Conservation (phyloP, 2,113 vertebrate genomes). For the Lutjanus erythropterus region DNA sequence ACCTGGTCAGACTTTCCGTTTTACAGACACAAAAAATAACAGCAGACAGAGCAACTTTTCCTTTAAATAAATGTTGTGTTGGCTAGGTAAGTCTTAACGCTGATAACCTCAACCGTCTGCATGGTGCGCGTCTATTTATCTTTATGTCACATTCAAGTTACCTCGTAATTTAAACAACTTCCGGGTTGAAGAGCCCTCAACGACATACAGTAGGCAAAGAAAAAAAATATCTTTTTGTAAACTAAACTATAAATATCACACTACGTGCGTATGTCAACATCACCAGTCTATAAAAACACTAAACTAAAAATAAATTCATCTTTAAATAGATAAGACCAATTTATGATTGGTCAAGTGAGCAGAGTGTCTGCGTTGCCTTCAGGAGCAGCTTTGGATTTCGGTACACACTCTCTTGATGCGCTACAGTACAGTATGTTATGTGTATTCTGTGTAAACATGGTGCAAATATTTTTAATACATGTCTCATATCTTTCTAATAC, state of each 20-base stretch:
- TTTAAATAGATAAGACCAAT: neutral
- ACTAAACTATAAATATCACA: neutral
- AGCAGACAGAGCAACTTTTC: fast-evolving
- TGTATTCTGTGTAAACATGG: no score
- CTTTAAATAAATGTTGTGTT: neutral
- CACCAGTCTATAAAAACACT: neutral
- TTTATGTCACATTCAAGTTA: conserved; percentile 24
- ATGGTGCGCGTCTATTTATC: conserved; percentile 66
- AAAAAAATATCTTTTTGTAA: neutral
- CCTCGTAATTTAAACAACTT: conserved; percentile 47
- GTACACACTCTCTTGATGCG: no score
- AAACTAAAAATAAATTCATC: neutral
- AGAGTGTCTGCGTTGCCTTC: neutral
- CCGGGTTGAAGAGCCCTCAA: neutral
- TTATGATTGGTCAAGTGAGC: neutral
- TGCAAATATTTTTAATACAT: no score
- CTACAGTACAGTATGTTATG: no score
- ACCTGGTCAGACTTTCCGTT: conserved; percentile 1
- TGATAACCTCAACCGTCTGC: neutral
- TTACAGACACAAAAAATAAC: neutral
- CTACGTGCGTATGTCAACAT: no score
- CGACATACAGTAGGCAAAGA: no score
- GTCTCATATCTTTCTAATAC: no score
- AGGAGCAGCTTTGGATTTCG: neutral
- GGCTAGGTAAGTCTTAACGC: neutral